A percentile compares a stretch with the other conserved stretches of the same genome.
phyloP scores from a whole-genome alignment of 2,113 vertebrate species.

The Pomatorhinus ruficollis region DNA sequence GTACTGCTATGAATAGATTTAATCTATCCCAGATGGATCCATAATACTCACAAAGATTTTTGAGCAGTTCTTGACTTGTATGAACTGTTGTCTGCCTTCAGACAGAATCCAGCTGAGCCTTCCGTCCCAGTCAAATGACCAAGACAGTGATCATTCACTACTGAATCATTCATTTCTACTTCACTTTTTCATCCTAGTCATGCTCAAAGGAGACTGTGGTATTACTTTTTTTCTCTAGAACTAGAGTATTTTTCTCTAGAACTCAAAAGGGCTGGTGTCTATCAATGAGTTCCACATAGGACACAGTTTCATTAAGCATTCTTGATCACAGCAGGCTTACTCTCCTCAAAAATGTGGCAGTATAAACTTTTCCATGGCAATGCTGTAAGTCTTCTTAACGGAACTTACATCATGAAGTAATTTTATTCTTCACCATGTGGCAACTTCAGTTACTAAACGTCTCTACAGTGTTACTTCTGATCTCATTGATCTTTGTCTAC shows the following conservation, averaged over 20 bases:
- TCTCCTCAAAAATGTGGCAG: background rate
- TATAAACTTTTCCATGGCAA: background rate
- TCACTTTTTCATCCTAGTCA: background rate
- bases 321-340: background rate
- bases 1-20: background rate
- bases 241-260: background rate
- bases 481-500: background rate
- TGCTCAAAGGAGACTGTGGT: background rate
- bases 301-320: background rate
- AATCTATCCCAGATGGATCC: background rate
- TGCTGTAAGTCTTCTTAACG: background rate
- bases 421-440: background rate
- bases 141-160: background rate
- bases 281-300: background rate
- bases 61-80: background rate
- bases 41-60: background rate
- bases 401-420: background rate
- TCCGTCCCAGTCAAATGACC: background rate
- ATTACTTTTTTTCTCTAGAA: background rate
- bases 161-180: slow-evolving; percentile 15
- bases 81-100: background rate
- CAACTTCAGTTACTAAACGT: background rate
- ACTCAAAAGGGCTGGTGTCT: background rate
- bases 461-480: background rate
- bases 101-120: background rate